Evolutionary conservation across 1,140 invertebrate species (phyloP).

Genomic region (Cydia fagiglandana): DNA sequence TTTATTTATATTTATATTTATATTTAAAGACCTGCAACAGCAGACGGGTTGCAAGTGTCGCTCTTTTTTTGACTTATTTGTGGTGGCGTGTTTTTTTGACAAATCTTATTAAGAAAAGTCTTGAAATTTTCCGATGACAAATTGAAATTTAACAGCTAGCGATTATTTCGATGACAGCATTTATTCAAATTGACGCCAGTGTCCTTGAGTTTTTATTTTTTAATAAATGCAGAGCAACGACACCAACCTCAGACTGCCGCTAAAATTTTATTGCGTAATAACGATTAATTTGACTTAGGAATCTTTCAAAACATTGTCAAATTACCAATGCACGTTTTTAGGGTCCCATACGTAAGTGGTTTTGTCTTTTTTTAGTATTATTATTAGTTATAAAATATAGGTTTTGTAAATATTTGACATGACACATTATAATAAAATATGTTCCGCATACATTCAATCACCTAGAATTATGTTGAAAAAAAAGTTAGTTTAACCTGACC

Average conservation of each 20-base stretch:
- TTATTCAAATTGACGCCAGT: neutral
- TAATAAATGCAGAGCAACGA: constrained; percentile 7
- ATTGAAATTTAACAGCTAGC: neutral
- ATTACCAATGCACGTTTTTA: constrained; percentile 20
- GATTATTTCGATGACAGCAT: neutral
- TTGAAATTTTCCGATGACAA: neutral
- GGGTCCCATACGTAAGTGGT: neutral
- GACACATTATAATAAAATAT: too few species aligned
- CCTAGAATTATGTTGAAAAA: too few species aligned
- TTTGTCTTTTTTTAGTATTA: neutral
- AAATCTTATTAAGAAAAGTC: neutral
- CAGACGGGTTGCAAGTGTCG: too few species aligned
- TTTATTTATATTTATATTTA: too few species aligned
- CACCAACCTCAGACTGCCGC: neutral
- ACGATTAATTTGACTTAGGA: constrained; percentile 1
- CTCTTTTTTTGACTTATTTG: too few species aligned
- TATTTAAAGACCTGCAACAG: too few species aligned
- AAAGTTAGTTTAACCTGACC: too few species aligned
- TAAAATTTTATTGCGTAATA: constrained; percentile 11
- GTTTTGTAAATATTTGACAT: too few species aligned
- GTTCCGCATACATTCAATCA: neutral
- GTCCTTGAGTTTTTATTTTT: neutral
- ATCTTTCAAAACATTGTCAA: constrained; percentile 31
- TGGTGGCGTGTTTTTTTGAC: neutral
- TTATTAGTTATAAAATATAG: neutral